Base-by-base conservation (phyloP, 1,140 invertebrate genomes). In the Drosophila ercepeae region DNA sequence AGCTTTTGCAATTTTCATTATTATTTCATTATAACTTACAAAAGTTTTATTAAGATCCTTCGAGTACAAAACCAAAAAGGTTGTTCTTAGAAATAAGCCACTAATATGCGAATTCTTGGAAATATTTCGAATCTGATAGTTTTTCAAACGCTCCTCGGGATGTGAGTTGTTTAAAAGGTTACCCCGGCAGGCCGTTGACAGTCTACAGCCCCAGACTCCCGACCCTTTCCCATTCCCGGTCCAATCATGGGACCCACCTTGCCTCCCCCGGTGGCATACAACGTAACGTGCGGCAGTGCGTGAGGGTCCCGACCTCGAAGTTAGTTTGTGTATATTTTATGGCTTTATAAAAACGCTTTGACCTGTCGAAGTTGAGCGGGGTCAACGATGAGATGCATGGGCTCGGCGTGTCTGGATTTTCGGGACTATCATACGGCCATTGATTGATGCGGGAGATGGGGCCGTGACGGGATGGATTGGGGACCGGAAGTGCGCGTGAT, bases 251-350 rank as follows among this genome's bases (percentile, higher is more conserved):
- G 14, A 16, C 34, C 41, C 32, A 49, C 7, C 7, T 8, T 29
- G 29, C 29, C 36, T n/a, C n/a, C 7, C 19, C 39, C 34, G 25
- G 19, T 49, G 23, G 18, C 23, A 19, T 41, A 51, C 67, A 81
- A 63, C 36, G 63, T 61, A 50, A 54, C 54, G 61, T 64, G 72
- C 61, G 61, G 23, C 5, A 52, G 36, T 67, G 64, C 64, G 64
- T 67, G 57, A 44, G 41, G 39, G 39, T 42, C 21, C 27, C 60
- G 61, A 68, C 64, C 42, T 63, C 44, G 41, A 19, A 64, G 60
- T 54, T 48, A 57, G 51, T 59, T 79, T 53, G 58, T 84, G 71
- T 84, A 84, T 86, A 81, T 84, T 86, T 86, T 86, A 84, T 86
- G 54, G 76, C 53, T 81, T 81, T 84, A 84, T 81, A 83, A 83